These are phyloP conservation scores for Sarcophaga variegata DNA, from an alignment of 2,888 invertebrate genomes.

Conservation along the genomic window DNA sequence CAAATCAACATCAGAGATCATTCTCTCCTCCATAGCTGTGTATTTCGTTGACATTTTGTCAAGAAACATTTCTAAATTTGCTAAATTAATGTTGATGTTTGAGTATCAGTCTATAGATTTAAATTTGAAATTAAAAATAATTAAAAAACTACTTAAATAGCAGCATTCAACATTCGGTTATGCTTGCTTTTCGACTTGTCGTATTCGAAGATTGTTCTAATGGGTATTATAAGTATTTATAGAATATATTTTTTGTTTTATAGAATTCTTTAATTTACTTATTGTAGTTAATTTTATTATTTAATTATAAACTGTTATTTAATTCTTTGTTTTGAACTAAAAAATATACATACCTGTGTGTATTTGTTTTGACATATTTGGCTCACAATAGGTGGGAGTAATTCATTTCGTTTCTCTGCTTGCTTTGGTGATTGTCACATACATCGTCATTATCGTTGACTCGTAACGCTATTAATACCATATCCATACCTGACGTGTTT, in stretches of 20 bases:
- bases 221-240: background rate
- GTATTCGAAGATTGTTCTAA: background rate
- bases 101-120: background rate
- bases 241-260: background rate
- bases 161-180: background rate
- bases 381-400: conserved; percentile 65
- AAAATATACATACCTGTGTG: conserved; percentile 57
- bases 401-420: conserved; percentile 2
- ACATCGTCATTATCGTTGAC: background rate
- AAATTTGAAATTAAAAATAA: background rate
- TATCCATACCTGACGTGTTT: background rate
- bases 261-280: conserved; percentile 29
- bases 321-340: conserved; percentile 18
- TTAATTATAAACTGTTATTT: conserved; percentile 56
- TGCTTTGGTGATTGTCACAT: background rate
- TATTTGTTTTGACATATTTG: conserved; percentile 66
- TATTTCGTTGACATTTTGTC: background rate
- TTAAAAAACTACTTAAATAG: background rate
- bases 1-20: background rate
- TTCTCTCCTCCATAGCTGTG: background rate
- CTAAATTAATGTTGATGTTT: background rate
- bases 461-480: background rate
- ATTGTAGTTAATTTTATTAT: background rate
- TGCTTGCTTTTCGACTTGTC: background rate
- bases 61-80: background rate